A percentile compares a stretch with the other conserved stretches of the same genome.
These are phyloP conservation scores for Molothrus ater DNA, from an alignment of 2,797 vertebrate genomes.

Conservation along the genomic window DNA sequence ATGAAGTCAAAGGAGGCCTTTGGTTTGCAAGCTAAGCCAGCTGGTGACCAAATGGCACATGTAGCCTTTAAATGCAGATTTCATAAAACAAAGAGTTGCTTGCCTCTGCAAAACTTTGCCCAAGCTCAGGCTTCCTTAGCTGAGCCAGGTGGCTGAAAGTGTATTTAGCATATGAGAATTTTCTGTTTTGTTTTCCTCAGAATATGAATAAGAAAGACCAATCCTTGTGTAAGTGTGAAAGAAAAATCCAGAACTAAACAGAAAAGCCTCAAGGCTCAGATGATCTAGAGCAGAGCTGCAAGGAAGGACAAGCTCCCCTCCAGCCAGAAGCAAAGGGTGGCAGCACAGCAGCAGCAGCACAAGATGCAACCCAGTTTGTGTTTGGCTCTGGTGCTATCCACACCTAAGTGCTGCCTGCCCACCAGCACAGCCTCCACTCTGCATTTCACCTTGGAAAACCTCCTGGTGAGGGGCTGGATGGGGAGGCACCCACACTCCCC, in stretches of 20 bases:
- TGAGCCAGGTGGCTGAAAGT: background rate
- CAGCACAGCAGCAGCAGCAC: background rate
- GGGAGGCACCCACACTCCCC: accelerated
- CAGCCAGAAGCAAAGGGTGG: background rate
- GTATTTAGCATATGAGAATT: background rate
- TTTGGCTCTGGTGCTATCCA: accelerated
- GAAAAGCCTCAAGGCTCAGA: background rate
- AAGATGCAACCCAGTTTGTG: accelerated
- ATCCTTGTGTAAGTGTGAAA: background rate
- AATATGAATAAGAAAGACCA: background rate
- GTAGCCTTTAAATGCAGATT: conserved; percentile 15
- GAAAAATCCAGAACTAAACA: background rate
- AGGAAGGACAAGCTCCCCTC: background rate
- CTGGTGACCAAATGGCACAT: conserved; percentile 64
- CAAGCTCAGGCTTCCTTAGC: background rate
- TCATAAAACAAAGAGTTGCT: conserved; percentile 42
- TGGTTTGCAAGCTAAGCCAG: conserved; percentile 38
- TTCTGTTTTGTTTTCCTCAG: background rate
- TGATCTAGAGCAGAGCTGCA: background rate
- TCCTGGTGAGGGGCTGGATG: background rate
- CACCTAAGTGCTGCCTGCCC: background rate
- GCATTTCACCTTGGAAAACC: accelerated
- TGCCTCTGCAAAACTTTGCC: conserved; percentile 22
- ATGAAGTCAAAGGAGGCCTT: conserved; percentile 17
- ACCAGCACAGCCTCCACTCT: accelerated